Evolutionary conservation across 2,888 invertebrate genomes (phyloP), one percentile per base, ranked within the genome.

Genomic region (Uloborus plumipes): DNA sequence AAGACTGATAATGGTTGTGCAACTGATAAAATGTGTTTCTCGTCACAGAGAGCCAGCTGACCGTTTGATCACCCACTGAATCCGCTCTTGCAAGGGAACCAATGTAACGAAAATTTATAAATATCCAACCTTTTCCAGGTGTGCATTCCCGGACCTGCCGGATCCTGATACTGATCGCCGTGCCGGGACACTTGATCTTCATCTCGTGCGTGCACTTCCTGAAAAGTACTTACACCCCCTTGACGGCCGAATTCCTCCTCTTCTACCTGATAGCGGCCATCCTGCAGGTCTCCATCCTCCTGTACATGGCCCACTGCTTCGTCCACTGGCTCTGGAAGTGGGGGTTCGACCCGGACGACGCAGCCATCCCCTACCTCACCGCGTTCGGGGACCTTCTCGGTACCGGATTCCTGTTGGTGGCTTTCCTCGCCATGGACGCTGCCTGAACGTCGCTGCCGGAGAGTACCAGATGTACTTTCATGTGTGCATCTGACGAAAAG

Each of bases 361-460:
- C 95, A 49, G 94, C 96, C 70, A 97, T 98, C 86, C 97, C 97
- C 1, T 97, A 96, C 90, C 91, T 98, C 86, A 98, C 97, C 0
- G 95, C 98, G 0, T 88, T 98, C 20, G 98, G 98, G 20, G 98
- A 98, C 89, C 92, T 98, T 9, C 91, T 96, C 0, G 98, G 98
- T 22, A 96, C 97, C 3, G 91, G 93, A 70, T 91, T 95, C 87
- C 89, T 96, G 39, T 93, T 93, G 0, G 87, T 93, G 1, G 94
- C 94, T 2, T 95, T 95, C 69, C 22, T 83, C 13, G 72, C 77
- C 9, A 62, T 83, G 76, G 83, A 83, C 20, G 80, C 72, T 9
- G 39, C 39, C 39, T 39, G 9, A 39, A 9, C 39, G 9, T 39
- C 39, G 1, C 39, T 39, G 39, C 39, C 39, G 39, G 39, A 39